phyloP scores from a whole-genome alignment of 2,888 invertebrate genomes.

The Rhimphoctona megacephalus region DNA sequence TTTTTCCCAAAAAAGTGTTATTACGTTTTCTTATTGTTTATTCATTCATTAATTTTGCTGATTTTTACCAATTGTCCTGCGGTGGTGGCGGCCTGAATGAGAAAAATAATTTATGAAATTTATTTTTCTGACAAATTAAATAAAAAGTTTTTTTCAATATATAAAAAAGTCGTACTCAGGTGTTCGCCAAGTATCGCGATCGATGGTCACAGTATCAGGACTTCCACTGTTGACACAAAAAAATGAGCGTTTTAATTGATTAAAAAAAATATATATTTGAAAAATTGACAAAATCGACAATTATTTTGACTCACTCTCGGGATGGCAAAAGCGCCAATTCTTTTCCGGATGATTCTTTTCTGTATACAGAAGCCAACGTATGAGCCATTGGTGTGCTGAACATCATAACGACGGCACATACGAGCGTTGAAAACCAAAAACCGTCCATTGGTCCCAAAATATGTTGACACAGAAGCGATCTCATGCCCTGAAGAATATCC shows the following conservation, averaged over 20 bases:
- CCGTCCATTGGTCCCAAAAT: conserved; percentile 90
- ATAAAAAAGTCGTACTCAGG: conserved; percentile 77
- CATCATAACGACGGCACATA: conserved; percentile 87
- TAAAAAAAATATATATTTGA: neutral
- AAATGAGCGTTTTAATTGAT: conserved; percentile 10
- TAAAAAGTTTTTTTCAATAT: neutral
- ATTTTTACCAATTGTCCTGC: conserved; percentile 78
- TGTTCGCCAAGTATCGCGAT: conserved; percentile 80
- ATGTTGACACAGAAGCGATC: conserved; percentile 88
- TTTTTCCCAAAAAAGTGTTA: conserved; percentile 8
- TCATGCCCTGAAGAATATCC: conserved; percentile 89
- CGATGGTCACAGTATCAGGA: conserved; percentile 78
- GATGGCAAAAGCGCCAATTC: conserved; percentile 74
- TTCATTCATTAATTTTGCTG: neutral
- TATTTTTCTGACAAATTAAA: neutral
- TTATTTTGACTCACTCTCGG: conserved; percentile 78
- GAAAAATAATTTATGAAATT: conserved; percentile 24
- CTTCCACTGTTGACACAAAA: conserved; percentile 75
- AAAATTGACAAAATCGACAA: neutral
- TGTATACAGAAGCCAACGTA: conserved; percentile 86
- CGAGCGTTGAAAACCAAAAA: conserved; percentile 89
- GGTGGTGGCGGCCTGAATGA: conserved; percentile 76
- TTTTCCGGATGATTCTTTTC: conserved; percentile 77
- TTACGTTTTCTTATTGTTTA: conserved; percentile 13
- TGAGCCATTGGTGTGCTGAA: conserved; percentile 88